Conservation (phyloP, 2,888 invertebrate genomes). For the Lamproptera curius region DNA sequence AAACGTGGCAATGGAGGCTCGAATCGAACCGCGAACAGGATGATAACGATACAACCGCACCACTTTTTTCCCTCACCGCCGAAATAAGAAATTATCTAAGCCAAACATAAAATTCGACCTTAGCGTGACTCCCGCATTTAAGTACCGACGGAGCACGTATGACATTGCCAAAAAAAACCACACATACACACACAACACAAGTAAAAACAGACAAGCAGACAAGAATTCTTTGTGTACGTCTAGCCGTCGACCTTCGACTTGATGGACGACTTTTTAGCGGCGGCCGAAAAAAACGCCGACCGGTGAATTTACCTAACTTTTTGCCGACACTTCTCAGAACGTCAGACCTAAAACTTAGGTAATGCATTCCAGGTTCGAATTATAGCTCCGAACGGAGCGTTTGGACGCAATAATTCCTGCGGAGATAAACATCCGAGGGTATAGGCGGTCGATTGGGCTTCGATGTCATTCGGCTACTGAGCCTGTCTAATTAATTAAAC, state of each 20-base stretch:
- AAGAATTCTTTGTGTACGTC: conserved; percentile 73
- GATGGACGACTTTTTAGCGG: conserved; percentile 71
- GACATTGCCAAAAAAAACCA: conserved; percentile 65
- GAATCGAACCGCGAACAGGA: neutral
- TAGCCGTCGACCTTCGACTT: conserved; percentile 66
- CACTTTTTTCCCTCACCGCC: conserved; percentile 45
- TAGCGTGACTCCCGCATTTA: conserved; percentile 54
- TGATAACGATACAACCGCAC: conserved; percentile 7
- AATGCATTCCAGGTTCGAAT: conserved; percentile 57
- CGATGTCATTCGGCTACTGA: conserved; percentile 25
- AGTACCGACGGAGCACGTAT: conserved; percentile 55
- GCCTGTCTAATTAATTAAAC: conserved; percentile 41
- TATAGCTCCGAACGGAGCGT: conserved; percentile 52
- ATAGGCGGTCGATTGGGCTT: conserved; percentile 36
- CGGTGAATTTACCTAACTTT: conserved; percentile 75
- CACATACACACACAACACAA: conserved; percentile 30
- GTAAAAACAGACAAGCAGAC: conserved; percentile 63
- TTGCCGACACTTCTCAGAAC: conserved; percentile 66
- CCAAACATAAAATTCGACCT: conserved; percentile 61
- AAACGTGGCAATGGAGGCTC: neutral
- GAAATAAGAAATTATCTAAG: conserved; percentile 58
- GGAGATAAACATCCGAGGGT: conserved; percentile 54
- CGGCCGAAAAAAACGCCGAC: conserved; percentile 57
- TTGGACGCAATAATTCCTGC: conserved; percentile 66
- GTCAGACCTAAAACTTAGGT: conserved; percentile 54